Evolutionary conservation across 2,888 invertebrate species (phyloP), one percentile per base, ranked within the genome.

Genomic region (Drymonia ruficornis): DNA sequence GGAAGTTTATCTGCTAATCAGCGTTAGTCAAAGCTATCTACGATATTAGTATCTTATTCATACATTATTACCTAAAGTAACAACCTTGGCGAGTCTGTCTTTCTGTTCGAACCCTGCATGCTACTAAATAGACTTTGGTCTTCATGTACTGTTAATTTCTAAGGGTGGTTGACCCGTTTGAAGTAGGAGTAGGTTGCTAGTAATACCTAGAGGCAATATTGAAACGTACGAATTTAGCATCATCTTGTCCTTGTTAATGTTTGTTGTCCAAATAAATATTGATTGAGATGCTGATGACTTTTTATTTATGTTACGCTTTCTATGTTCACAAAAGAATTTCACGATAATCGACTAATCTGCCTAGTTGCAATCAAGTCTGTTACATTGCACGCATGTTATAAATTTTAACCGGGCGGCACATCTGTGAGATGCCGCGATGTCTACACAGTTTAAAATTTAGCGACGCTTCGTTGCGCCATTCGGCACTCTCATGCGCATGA

Each of bases 241-340:
- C n/a, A n/a, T n/a, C n/a, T n/a, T n/a, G n/a, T n/a, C n/a, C n/a
- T n/a, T n/a, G 6, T 23, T 4, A 23, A 23, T 23, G 23, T 23
- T 2, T 23, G 23, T 2, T 23, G 3, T 23, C 4, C 23, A 23
- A 23, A n/a, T n/a, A 36, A 13, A 40, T 9, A 40, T 38, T 16
- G 11, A 43, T 43, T 19, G 19, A 12, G 43, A 43, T 43, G 43
- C 19, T 43, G 43, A 19, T 18, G 13, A 43, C 8, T 43, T 43
- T 19, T 18, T n/a, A n/a, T n/a, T 36, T 36, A 36, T n/a, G 36
- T 28, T 34, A 52, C 36, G 56, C 63, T 68, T 65, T 61, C 66
- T 67, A 55, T 19, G 44, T 50, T 49, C 42, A 16, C 43, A 49
- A 54, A 63, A 55, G 51, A 50, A 28, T 19, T 43, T 13, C 15